Base-by-base conservation (phyloP, 2,888 invertebrate genomes). In the Tortricodes alternella region DNA sequence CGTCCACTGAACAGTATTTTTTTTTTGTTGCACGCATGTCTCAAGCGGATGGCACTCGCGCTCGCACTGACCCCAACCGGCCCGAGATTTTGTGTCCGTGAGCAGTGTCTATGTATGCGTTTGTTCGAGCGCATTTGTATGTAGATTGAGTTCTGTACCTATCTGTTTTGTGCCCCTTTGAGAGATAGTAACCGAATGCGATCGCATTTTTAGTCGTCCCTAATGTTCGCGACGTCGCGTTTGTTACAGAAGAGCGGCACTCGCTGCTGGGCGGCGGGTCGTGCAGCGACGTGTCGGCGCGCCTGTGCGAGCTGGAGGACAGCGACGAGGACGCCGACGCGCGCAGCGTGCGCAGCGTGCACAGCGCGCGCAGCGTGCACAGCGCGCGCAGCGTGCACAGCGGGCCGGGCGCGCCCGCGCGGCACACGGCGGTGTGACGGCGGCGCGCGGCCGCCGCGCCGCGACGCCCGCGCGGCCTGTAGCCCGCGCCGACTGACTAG, bases 221-320 rank as follows among this genome's bases (percentile, higher is more conserved):
- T 27, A 8, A 24, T 24, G n/a, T 27, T n/a, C 0, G 9, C 3
- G 11, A 15, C 7, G 9, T 9, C 11, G 18, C n/a, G 9, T n/a
- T 44, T 13, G 38, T 65, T 61, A 27, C 87, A 92, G 95, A 94
- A 78, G 96, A 95, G 82, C 92, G 95, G 62, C 93, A 95, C 84
- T 95, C 96, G 39, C 89, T 96, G 68, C 91, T 95, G 65, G 95
- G 94, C 62, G 95, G 94, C 62, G 74, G 64, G 60, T 97, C 97
- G 69, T 94, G 95, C 81, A 97, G 97, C 85, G 96, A 97, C 86
- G 91, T 97, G 67, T 97, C 97, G 49, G 94, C 96, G 49, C 94
- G 95, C 80, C 92, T 98, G 63, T 98, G 98, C 92, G 98, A 98
- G 91, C 97, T 98, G 74, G 97, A 97, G 85, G 96, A 96, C 85